Evolutionary conservation across 2,888 invertebrate species (phyloP).

Genomic region (Mesoligia furuncula): DNA sequence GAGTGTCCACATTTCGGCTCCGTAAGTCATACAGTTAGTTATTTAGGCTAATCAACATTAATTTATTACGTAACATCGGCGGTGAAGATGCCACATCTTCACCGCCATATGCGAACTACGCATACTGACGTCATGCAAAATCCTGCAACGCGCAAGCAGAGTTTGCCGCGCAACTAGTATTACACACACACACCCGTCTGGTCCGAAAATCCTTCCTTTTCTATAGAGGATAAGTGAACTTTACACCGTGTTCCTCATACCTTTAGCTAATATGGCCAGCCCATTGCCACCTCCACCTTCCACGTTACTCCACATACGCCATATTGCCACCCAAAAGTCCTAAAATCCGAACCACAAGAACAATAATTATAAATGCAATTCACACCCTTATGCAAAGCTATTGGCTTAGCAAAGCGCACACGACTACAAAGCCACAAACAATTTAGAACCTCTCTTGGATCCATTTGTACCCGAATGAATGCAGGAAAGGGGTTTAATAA

Average conservation of each 20-base stretch:
- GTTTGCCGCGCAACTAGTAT: too few relatives aligned
- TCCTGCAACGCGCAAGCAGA: too few relatives aligned
- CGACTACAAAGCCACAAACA: constrained; percentile 44
- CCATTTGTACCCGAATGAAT: constrained; percentile 37
- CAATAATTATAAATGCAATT: constrained; percentile 24
- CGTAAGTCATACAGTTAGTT: too few relatives aligned
- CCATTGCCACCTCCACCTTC: not conserved
- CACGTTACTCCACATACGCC: not conserved
- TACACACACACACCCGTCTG: too few relatives aligned
- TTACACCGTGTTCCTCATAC: too few relatives aligned
- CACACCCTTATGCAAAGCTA: constrained; percentile 13
- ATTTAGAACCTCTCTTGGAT: constrained; percentile 38
- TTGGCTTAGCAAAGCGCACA: constrained; percentile 13
- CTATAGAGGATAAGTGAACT: too few relatives aligned
- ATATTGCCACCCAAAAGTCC: not conserved
- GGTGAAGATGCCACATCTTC: not conserved
- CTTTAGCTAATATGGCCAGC: not conserved
- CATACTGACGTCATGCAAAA: too few relatives aligned
- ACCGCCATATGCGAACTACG: too few relatives aligned
- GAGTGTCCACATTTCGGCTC: too few relatives aligned
- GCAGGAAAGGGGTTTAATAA: constrained; percentile 43
- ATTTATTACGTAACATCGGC: too few relatives aligned
- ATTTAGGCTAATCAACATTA: too few relatives aligned
- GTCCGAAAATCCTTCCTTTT: too few relatives aligned
- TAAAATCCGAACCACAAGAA: not conserved